Evolutionary conservation across 2,113 vertebrate genomes (phyloP).

Genomic region (Prochilodus magdalenae): DNA sequence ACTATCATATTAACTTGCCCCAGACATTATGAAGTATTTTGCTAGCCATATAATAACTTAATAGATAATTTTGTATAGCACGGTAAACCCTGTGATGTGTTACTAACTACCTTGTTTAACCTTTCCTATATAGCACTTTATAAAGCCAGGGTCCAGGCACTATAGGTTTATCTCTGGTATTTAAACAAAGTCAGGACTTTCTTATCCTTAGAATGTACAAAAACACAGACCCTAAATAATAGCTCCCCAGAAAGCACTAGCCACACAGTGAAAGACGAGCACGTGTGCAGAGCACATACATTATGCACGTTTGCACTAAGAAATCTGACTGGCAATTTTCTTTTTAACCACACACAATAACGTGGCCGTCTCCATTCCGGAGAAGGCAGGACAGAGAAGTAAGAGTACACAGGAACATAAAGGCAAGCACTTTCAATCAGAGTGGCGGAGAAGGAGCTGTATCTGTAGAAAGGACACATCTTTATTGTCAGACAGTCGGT

Average conservation of each 20-base stretch:
- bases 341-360: slow-evolving; percentile 6
- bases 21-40: no score
- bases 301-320: slow-evolving; percentile 45
- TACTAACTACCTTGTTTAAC: no score
- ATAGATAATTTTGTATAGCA: no score
- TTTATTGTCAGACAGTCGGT: not conserved
- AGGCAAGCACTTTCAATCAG: slow-evolving; percentile 18
- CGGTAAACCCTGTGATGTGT: no score
- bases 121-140: no score
- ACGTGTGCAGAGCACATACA: slow-evolving; percentile 34
- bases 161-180: not conserved
- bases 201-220: not conserved
- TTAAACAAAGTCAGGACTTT: not conserved
- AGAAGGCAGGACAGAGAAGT: not conserved
- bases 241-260: not conserved
- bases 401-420: not conserved
- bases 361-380: not conserved
- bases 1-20: no score
- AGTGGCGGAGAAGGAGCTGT: not conserved
- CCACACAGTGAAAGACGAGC: not conserved
- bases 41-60: no score
- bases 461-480: not conserved
- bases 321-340: slow-evolving; percentile 28
- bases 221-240: not conserved
- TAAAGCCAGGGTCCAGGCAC: no score